A percentile compares a stretch with the other conserved stretches of the same genome.
phyloP scores from a whole-genome alignment of 2,888 invertebrate species.

The Priocnemis perturbator region DNA sequence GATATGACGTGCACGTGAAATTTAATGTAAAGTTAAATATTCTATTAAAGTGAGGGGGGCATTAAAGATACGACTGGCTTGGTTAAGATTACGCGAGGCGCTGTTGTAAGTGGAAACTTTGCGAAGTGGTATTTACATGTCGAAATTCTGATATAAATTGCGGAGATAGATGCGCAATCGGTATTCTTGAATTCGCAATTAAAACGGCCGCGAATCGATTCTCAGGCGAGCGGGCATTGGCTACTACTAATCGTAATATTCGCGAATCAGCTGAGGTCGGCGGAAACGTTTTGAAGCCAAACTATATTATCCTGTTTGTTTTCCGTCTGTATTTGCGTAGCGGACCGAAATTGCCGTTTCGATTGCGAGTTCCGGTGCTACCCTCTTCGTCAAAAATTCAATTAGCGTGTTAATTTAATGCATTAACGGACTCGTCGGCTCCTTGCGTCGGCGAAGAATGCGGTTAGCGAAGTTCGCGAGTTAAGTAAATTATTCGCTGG shows the following conservation, averaged over 20 bases:
- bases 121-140: background rate
- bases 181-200: constrained; percentile 28
- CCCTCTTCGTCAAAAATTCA: constrained; percentile 36
- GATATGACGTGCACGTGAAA: too few species aligned
- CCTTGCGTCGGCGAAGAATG: constrained; percentile 6
- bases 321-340: constrained; percentile 53
- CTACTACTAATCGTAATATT: constrained; percentile 46
- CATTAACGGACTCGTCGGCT: constrained; percentile 8
- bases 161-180: constrained; percentile 8
- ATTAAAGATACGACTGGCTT: too few species aligned
- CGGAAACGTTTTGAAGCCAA: constrained; percentile 53
- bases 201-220: constrained; percentile 42
- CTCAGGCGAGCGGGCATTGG: constrained; percentile 22
- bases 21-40: too few species aligned
- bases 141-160: background rate
- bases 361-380: constrained; percentile 24
- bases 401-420: constrained; percentile 27
- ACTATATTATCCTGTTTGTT: constrained; percentile 54
- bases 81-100: too few species aligned
- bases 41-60: too few species aligned
- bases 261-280: constrained; percentile 45
- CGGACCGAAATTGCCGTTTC: constrained; percentile 29
- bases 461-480: background rate
- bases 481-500: background rate
- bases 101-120: too few species aligned